Conservation (phyloP, 92 coral and sea anemone species). For the Palythoa caribaeorum region DNA sequence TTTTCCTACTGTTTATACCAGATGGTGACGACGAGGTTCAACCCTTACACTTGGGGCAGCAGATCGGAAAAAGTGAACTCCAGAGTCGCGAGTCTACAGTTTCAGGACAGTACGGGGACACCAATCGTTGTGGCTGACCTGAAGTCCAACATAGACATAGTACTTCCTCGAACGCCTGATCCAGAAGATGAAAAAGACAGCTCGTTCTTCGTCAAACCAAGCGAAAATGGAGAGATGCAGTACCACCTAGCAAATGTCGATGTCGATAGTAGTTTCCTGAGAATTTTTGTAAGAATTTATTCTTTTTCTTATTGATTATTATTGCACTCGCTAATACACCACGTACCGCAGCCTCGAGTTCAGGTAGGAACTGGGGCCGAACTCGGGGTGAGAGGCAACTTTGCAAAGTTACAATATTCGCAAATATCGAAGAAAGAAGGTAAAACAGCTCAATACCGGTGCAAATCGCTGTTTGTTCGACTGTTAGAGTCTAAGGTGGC, state of each 20-base stretch:
- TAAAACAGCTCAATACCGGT: too few relatives aligned
- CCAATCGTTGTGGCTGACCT: neutral
- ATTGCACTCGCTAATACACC: neutral
- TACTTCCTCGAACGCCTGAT: constrained; percentile 16
- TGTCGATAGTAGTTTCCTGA: constrained; percentile 5
- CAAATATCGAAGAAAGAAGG: too few relatives aligned
- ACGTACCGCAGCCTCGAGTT: too few relatives aligned
- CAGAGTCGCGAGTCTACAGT: neutral
- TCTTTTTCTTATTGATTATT: neutral
- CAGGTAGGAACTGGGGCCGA: too few relatives aligned
- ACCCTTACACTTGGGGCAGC: constrained; percentile 32
- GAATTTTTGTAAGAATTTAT: constrained; percentile 8
- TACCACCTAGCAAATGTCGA: constrained; percentile 10
- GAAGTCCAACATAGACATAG: neutral
- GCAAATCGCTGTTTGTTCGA: too few relatives aligned
- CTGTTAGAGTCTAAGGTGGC: too few relatives aligned
- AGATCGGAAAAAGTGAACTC: constrained; percentile 8
- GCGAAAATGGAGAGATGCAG: constrained; percentile 26
- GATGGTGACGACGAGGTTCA: constrained; percentile 4
- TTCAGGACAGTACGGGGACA: constrained; percentile 4
- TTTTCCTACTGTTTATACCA: neutral
- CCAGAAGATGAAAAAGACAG: neutral
- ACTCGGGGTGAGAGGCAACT: too few relatives aligned
- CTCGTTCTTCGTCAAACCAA: constrained; percentile 24
- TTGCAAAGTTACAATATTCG: too few relatives aligned